These are phyloP conservation scores for Sceloporus tristichus DNA, from an alignment of 2,113 vertebrate species.

Conservation along the genomic window DNA sequence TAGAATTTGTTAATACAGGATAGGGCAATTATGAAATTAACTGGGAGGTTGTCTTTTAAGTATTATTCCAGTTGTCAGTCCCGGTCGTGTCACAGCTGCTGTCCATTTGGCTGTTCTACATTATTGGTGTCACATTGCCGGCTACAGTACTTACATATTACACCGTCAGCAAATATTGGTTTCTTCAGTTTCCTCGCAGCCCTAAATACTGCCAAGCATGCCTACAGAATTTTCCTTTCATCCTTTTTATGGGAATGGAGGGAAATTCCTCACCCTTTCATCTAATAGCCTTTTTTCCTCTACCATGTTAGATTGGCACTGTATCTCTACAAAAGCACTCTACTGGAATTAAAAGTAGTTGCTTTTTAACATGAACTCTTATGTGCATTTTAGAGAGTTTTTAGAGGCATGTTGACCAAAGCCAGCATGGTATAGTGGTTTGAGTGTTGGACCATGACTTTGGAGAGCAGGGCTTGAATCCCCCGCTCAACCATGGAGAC, in stretches of 20 bases:
- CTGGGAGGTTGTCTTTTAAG: slow-evolving; percentile 66
- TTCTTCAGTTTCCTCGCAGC: not conserved
- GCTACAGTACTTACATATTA: not conserved
- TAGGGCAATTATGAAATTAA: slow-evolving; percentile 73
- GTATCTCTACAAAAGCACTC: not conserved
- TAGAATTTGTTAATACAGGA: slow-evolving; percentile 61
- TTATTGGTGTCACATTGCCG: not conserved
- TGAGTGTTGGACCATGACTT: no score
- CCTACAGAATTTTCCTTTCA: not conserved
- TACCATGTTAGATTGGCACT: not conserved
- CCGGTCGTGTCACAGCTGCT: not conserved
- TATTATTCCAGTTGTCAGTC: slow-evolving; percentile 67
- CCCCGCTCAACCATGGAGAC: no score
- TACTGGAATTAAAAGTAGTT: no score
- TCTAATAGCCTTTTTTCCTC: not conserved
- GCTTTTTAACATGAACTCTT: no score
- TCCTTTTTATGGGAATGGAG: not conserved
- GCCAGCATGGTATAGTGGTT: no score
- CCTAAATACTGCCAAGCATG: not conserved
- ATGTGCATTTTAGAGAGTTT: no score
- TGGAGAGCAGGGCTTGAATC: no score
- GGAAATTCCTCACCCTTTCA: not conserved
- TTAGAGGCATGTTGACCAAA: no score
- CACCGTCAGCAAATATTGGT: not conserved
- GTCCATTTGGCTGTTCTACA: not conserved